phyloP scores from a whole-genome alignment of 2,888 invertebrate species.

The Marronus borbonicus region DNA sequence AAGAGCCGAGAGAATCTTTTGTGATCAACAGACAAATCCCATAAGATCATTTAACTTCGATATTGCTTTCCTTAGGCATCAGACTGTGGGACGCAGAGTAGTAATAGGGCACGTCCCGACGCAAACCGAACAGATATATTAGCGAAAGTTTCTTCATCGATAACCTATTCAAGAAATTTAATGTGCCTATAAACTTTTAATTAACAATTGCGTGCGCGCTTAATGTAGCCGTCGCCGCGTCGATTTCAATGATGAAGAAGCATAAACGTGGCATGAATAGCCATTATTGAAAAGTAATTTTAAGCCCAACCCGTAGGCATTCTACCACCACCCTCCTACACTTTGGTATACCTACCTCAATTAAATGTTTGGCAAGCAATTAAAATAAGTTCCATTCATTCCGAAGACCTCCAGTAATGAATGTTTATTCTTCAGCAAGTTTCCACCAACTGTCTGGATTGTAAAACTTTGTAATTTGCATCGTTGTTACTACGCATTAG shows the following conservation, averaged over 20 bases:
- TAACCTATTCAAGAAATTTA: constrained; percentile 36
- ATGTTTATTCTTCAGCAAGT: background rate
- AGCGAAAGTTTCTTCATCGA: constrained; percentile 17
- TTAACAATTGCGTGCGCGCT: constrained; percentile 31
- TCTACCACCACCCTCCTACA: background rate
- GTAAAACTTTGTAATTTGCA: too few relatives aligned
- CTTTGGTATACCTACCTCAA: constrained; percentile 7
- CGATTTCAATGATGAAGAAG: constrained; percentile 2
- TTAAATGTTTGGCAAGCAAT: constrained; percentile 15
- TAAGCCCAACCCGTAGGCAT: background rate
- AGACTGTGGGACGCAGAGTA: background rate
- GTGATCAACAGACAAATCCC: constrained; percentile 10
- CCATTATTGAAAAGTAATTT: constrained; percentile 36
- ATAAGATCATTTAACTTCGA: constrained; percentile 27
- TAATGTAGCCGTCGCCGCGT: constrained; percentile 12
- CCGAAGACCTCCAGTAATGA: background rate
- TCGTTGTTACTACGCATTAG: too few relatives aligned
- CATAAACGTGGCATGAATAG: background rate
- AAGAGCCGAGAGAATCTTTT: background rate
- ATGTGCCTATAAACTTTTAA: constrained; percentile 41
- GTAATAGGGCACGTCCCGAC: background rate
- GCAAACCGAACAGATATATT: constrained; percentile 36
- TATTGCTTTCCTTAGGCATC: constrained; percentile 17
- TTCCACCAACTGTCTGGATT: background rate
- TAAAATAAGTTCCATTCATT: constrained; percentile 12